Evolutionary conservation across 2,797 vertebrate genomes (phyloP), one percentile per base, ranked within the genome.

Genomic region (Avahi laniger): DNA sequence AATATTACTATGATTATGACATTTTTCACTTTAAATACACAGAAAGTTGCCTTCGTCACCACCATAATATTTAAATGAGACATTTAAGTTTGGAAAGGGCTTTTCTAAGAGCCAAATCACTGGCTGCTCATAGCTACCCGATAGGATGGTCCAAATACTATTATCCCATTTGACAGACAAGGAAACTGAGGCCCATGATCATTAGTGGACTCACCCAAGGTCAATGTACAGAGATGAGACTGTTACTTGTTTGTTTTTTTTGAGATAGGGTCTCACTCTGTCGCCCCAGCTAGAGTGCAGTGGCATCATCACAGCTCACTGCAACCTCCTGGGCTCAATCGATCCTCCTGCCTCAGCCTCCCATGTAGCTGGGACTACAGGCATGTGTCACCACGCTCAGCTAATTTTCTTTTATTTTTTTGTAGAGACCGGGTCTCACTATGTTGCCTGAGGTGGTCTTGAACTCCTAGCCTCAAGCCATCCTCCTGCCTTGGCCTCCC

Each of bases 61-160:
- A 26, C 30, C 18, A 33, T 1, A 52, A 43, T 63, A 48, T 85
- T 73, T 26, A 73, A 89, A 5, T 2, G 28, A 75, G 59, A 54
- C 48, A 4, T 67, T 75, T 30, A 35, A 8, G 26, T 12, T 12
- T 26, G 63, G 33, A 75, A 28, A 50, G 38, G 65, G 50, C 33
- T 88, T 87, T 76, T 41, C 48, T 41, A 1, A 7, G 54, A 46
- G 54, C 2, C 2, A 17, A 9, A 20, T 33, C 43, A 0, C 7
- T 54, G 48, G 52, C 15, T 30, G 70, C 59, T 38, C 4, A 4
- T 6, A 12, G 67, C 61, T 43, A 14, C 35, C 20, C 2, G 18
- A 43, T 4, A 18, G 7, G 41, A 2, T 28, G 9, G 41, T 13
- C 1, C 35, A 12, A 20, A 6, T 20, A 7, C 41, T 59, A 1